phyloP scores from a whole-genome alignment of 2,113 vertebrate species.

The Montifringilla adamsi region DNA sequence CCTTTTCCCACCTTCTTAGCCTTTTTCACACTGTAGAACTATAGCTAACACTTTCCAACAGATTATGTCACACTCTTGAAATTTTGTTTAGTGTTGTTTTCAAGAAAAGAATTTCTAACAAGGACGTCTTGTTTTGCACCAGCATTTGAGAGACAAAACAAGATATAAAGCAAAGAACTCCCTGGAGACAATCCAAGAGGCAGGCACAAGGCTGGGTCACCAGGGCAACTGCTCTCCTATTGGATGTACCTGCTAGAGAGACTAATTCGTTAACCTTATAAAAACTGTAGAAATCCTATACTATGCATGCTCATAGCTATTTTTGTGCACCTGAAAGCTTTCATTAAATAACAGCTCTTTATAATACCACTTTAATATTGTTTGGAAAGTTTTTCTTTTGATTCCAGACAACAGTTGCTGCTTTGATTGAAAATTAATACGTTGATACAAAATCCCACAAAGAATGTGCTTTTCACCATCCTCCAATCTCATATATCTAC shows the following conservation, averaged over 20 bases:
- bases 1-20: not conserved
- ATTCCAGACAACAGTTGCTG: not conserved
- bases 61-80: not conserved
- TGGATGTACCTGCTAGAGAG: not conserved
- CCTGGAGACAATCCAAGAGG: not conserved
- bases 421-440: not conserved
- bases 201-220: not conserved
- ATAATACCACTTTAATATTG: not conserved
- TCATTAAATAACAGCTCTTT: not conserved
- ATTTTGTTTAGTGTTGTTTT: not conserved
- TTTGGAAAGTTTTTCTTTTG: not conserved
- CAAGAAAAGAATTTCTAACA: not conserved
- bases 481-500: not conserved
- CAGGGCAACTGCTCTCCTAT: not conserved
- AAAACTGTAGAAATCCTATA: not conserved
- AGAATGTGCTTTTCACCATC: not conserved
- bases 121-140: not conserved
- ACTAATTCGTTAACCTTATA: not conserved
- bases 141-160: not conserved
- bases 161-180: not conserved
- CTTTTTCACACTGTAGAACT: not conserved
- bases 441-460: not conserved
- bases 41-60: not conserved
- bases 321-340: not conserved
- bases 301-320: rapidly evolving